A percentile compares a stretch with the other conserved stretches of the same genome.
These are phyloP conservation scores for Mya arenaria DNA, from an alignment of 1,140 invertebrate species.

Conservation along the genomic window DNA sequence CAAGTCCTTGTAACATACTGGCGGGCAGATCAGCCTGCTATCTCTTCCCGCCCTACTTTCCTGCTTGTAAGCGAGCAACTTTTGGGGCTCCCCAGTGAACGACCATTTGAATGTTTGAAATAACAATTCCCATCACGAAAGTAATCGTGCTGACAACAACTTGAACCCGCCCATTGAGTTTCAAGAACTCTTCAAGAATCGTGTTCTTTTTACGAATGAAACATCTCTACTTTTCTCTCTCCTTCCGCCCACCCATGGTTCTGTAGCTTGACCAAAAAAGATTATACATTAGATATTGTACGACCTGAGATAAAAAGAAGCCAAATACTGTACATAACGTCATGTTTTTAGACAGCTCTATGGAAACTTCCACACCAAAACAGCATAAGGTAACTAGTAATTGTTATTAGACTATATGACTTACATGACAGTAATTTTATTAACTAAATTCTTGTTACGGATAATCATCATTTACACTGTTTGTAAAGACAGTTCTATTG, in stretches of 20 bases:
- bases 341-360: too few species aligned
- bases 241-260: neutral
- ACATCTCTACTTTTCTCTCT: neutral
- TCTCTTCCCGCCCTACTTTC: conserved; percentile 95
- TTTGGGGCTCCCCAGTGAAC: conserved; percentile 80
- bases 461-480: too few species aligned
- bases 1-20: neutral
- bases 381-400: too few species aligned
- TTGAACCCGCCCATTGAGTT: neutral
- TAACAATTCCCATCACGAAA: conserved; percentile 31
- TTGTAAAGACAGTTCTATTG: too few species aligned
- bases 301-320: neutral
- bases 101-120: neutral
- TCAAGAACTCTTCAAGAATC: neutral
- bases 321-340: neutral
- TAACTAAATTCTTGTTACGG: too few species aligned
- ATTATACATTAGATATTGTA: neutral
- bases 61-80: conserved; percentile 95
- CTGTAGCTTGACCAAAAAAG: neutral
- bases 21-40: conserved; percentile 81
- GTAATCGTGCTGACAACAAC: neutral
- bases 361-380: too few species aligned
- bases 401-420: too few species aligned
- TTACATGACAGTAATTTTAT: too few species aligned
- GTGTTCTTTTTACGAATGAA: neutral